Base-by-base conservation (phyloP, 2,888 invertebrate species). In the Drosophila fungiperda region DNA sequence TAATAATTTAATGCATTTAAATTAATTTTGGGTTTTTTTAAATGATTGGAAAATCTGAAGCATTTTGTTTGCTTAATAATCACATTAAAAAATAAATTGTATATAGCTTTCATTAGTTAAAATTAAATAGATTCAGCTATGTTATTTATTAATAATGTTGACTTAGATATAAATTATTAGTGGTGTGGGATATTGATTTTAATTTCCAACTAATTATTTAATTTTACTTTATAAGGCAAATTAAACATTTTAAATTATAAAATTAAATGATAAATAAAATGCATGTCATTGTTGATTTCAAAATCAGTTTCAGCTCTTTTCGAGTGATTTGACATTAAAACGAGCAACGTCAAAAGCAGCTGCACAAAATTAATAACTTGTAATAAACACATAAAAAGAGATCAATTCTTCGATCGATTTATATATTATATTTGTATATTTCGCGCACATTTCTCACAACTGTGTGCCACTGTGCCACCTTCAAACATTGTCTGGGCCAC, bases 401-500 rank as follows among this genome's bases (percentile, higher is more conserved):
- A 8, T 45, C 1, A 1, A 15, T 4, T 15, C 20, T 8, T 8
- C 15, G 1, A 45, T 2, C 26, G 26, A 48, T 48, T 7, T 15
- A 48, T 15, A 12, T 20, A 2, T 35, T 35, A 9, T 8, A 26
- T 26, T 48, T 48, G 4, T 35, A 9, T 8, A 26, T 26, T 48
- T 48, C 8, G 8, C 8, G 15, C 2, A 1, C 15, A 36, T 11
- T 3, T 7, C 12, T 4, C 17, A 7, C 2, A 9, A 2, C 17
- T 32, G 3, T 32, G 2, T 7, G 20, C 74, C 78, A 83, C 60
- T 55, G 83, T 76, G 38, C 54, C 58, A 0, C 2, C 32, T 68
- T 29, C 35, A 60, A 64, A 66, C 52, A 38, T 45, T 57, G 78
- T 50, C 63, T 75, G 40, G 71, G 68, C 68, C 70, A 73, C 73